phyloP scores from a whole-genome alignment of 1,140 invertebrate genomes.

The Nymphalis io region DNA sequence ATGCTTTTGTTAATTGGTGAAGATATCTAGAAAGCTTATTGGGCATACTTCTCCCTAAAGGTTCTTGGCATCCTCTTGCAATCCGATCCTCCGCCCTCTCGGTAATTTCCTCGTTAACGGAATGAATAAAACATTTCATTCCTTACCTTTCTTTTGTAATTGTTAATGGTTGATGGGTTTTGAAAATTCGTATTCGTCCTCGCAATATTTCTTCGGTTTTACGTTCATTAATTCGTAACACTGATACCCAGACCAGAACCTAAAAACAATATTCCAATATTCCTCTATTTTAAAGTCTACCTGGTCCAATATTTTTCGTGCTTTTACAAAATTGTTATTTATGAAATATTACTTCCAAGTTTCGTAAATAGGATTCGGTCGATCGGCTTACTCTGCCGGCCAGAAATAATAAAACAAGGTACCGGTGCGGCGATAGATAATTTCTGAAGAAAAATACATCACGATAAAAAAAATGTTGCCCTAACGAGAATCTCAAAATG shows the following conservation, averaged over 20 bases:
- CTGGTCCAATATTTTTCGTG: neutral
- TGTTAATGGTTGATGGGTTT: slow-evolving; percentile 79
- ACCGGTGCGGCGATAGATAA: slow-evolving; percentile 45
- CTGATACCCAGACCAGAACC: slow-evolving; percentile 46
- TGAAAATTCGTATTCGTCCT: slow-evolving; percentile 72
- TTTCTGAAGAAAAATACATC: slow-evolving; percentile 62
- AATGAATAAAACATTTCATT: slow-evolving; percentile 81
- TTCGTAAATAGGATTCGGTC: slow-evolving; percentile 7
- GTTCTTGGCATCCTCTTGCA: slow-evolving; percentile 70
- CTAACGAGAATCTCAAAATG: slow-evolving; percentile 70
- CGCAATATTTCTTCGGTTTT: slow-evolving; percentile 52
- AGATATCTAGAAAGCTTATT: slow-evolving; percentile 66
- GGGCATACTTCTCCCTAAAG: slow-evolving; percentile 71
- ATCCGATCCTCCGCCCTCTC: slow-evolving; percentile 76
- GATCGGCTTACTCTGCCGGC: slow-evolving; percentile 16
- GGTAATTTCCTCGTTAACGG: slow-evolving; percentile 79
- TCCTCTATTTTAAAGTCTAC: slow-evolving; percentile 6
- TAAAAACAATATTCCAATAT: slow-evolving; percentile 2
- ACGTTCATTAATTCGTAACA: slow-evolving; percentile 48
- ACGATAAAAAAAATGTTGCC: slow-evolving; percentile 66
- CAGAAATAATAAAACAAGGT: slow-evolving; percentile 47
- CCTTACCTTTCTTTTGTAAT: slow-evolving; percentile 78
- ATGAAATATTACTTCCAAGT: slow-evolving; percentile 6
- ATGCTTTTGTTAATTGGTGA: slow-evolving; percentile 68
- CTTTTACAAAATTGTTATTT: slow-evolving; percentile 9